phyloP scores from a whole-genome alignment of 2,113 vertebrate species.

The Hoplias malabaricus region DNA sequence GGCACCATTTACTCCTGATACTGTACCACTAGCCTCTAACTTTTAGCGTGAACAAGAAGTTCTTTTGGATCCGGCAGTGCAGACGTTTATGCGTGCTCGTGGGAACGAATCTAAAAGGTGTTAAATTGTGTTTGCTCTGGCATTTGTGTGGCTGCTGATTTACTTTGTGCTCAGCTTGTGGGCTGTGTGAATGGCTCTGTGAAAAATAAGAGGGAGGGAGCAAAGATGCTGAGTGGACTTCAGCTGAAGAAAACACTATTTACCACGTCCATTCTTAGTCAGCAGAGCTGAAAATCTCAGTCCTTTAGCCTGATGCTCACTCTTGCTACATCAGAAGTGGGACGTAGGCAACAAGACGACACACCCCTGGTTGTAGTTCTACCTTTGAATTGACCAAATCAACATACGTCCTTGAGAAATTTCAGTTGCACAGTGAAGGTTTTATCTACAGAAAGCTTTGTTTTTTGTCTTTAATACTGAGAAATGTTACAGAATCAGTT shows the following conservation, averaged over 20 bases:
- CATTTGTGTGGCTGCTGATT: conserved; percentile 27
- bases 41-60: not conserved
- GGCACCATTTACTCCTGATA: not conserved
- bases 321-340: not conserved
- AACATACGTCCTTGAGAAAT: not conserved
- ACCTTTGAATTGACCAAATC: not conserved
- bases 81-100: not conserved
- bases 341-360: not conserved
- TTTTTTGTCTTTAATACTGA: too few species aligned
- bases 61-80: not conserved
- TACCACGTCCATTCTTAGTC: not conserved
- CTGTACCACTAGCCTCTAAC: not conserved
- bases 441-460: not conserved
- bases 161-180: conserved; percentile 6
- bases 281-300: conserved; percentile 31
- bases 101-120: conserved; percentile 21
- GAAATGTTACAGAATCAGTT: too few species aligned
- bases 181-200: not conserved
- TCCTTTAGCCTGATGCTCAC: not conserved
- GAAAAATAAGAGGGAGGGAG: conserved; percentile 10
- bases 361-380: not conserved
- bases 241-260: not conserved
- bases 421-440: not conserved
- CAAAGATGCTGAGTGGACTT: not conserved
- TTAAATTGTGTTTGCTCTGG: conserved; percentile 22